phyloP scores from a whole-genome alignment of 2,797 vertebrate species.

The Anableps anableps region DNA sequence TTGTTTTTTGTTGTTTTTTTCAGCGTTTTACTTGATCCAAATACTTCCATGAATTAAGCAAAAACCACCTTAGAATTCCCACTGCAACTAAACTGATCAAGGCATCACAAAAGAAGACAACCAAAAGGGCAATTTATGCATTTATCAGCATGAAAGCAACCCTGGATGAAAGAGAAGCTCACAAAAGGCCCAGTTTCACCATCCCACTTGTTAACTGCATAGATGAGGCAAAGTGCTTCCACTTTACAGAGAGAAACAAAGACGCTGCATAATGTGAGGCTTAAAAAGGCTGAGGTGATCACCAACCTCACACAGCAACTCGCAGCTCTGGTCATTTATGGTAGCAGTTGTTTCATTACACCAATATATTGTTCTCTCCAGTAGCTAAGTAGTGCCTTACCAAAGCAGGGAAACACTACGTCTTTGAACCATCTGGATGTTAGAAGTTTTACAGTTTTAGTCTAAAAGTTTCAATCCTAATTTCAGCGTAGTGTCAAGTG shows the following conservation, averaged over 20 bases:
- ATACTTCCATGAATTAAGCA: background rate
- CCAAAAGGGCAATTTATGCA: constrained; percentile 42
- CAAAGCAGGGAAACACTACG: background rate
- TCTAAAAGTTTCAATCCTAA: background rate
- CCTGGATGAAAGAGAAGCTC: constrained; percentile 58
- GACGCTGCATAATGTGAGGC: constrained; percentile 49
- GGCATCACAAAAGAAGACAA: constrained; percentile 26
- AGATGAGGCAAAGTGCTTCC: constrained; percentile 36
- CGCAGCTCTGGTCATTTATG: background rate
- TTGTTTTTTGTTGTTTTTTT: too few relatives aligned
- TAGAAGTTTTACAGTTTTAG: background rate
- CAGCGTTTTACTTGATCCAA: background rate
- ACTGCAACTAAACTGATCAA: background rate
- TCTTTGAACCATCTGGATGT: background rate
- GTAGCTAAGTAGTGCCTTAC: background rate
- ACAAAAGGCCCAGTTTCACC: constrained; percentile 64
- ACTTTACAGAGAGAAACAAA: constrained; percentile 61
- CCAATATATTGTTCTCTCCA: too few relatives aligned
- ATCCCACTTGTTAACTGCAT: constrained; percentile 42
- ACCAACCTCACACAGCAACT: constrained; percentile 11
- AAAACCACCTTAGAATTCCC: background rate
- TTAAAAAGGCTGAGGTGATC: constrained; percentile 53
- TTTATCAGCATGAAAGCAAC: constrained; percentile 33
- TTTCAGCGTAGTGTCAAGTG: background rate
- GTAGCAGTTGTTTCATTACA: background rate